Conservation (phyloP, 2,888 invertebrate genomes). For the Platynereis dumerilii region DNA sequence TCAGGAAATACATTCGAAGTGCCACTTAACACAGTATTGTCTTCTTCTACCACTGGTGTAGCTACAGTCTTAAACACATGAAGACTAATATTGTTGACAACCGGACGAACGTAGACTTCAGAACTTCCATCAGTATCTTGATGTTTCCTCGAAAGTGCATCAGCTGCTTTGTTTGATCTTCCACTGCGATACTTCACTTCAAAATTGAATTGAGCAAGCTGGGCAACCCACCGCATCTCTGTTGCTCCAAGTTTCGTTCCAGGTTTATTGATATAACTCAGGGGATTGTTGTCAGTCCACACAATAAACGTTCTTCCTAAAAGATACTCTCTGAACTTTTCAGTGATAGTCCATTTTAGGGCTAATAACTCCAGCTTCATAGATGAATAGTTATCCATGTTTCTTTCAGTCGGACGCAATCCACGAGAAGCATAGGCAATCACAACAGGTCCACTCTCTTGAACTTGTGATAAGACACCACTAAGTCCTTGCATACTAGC, state of each 20-base stretch:
- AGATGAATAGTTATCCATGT: conserved; percentile 15
- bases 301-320: conserved; percentile 30
- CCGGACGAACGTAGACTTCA: no score
- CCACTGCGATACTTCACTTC: neutral
- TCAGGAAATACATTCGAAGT: no score
- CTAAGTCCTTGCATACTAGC: conserved; percentile 36
- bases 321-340: conserved; percentile 35
- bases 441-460: conserved; percentile 24
- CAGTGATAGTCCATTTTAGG: conserved; percentile 36
- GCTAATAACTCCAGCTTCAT: conserved; percentile 36
- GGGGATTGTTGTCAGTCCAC: conserved; percentile 38
- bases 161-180: neutral
- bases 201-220: neutral
- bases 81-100: no score
- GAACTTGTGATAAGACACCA: conserved; percentile 36
- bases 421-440: conserved; percentile 38
- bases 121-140: neutral
- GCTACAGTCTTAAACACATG: no score
- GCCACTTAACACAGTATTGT: no score
- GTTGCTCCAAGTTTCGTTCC: neutral
- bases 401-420: conserved; percentile 31
- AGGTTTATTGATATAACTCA: neutral
- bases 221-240: neutral
- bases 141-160: neutral
- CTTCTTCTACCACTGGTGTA: no score